Evolutionary conservation across 2,113 vertebrate genomes (phyloP).

Genomic region (rabbit (Oryctolagus cuniculus)): mOryCun1.1 NC_091435.1:67614001-67614500

Average conservation of each 20-base stretch:
- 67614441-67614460: not conserved
- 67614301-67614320: not conserved
- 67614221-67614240: not conserved
- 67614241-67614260: not conserved
- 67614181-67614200: not conserved
- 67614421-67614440: not conserved
- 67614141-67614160: slow-evolving; percentile 5
- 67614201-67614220: not conserved
- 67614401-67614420: not conserved
- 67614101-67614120: not conserved
- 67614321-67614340: not conserved
- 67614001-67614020: slow-evolving; percentile 1
- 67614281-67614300: not conserved
- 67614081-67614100: not conserved
- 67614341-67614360: not conserved
- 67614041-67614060: not conserved
- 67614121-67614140: slow-evolving; percentile 33
- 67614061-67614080: not conserved
- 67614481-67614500: not conserved
- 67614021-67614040: slow-evolving; percentile 35
- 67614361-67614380: not conserved
- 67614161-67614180: not conserved
- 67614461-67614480: not conserved
- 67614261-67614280: not conserved
- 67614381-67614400: not conserved